phyloP scores from a whole-genome alignment of 2,797 vertebrate genomes.

The Smutsia temminckii region DNA sequence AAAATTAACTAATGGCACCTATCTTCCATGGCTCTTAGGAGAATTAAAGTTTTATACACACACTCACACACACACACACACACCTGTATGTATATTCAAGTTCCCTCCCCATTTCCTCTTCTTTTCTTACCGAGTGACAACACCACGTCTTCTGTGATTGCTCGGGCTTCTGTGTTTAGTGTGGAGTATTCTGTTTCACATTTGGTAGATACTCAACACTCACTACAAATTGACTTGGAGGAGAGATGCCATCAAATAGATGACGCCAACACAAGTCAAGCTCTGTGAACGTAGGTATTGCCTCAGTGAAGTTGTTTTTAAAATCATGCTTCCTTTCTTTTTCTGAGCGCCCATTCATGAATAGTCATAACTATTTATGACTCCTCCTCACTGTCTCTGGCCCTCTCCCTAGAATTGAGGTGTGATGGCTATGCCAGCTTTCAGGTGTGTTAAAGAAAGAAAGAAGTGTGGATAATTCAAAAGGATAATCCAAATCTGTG shows the following conservation, averaged over 20 bases:
- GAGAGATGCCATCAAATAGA: not conserved
- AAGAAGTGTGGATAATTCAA: not conserved
- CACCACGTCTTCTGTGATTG: not conserved
- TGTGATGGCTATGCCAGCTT: not conserved
- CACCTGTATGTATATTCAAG: not conserved
- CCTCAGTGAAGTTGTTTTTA: not conserved
- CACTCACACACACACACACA: no score
- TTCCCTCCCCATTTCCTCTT: not conserved
- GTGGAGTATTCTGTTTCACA: not conserved
- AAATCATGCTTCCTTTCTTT: constrained; percentile 12
- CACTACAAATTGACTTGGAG: constrained; percentile 11
- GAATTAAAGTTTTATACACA: not conserved
- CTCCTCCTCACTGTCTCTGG: not conserved
- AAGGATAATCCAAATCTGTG: constrained; percentile 21
- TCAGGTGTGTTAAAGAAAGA: constrained; percentile 22
- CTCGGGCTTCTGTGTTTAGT: constrained; percentile 1
- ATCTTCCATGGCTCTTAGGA: not conserved
- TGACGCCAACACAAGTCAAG: not conserved
- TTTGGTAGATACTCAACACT: not conserved
- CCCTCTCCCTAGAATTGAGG: not conserved
- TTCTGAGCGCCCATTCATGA: constrained; percentile 19
- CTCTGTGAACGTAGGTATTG: not conserved
- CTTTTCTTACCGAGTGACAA: not conserved
- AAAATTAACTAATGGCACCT: constrained; percentile 2
- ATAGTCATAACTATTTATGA: not conserved